phyloP scores from a whole-genome alignment of 2,888 invertebrate genomes.

The Drosophila ezoana region DNA sequence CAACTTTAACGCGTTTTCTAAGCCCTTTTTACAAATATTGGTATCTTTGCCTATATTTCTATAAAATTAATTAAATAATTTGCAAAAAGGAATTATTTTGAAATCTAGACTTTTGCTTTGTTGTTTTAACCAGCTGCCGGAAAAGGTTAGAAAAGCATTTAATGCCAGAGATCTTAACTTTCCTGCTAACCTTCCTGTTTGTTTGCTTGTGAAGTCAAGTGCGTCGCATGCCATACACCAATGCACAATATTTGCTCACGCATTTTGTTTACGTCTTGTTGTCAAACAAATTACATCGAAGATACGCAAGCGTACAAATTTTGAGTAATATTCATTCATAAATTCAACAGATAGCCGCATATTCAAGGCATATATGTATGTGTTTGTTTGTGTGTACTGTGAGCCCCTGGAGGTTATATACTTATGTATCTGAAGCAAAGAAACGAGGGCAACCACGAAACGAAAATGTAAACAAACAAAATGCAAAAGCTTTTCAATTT shows the following conservation, averaged over 20 bases:
- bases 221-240: background rate
- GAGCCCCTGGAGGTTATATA: conserved; percentile 13
- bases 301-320: conserved; percentile 5
- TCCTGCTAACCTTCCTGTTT: conserved; percentile 14
- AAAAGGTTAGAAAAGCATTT: background rate
- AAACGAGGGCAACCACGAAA: conserved; percentile 19
- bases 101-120: background rate
- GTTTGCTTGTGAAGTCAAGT: conserved; percentile 32
- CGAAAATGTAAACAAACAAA: conserved; percentile 58
- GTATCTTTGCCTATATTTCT: background rate
- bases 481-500: conserved; percentile 65
- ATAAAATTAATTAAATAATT: background rate
- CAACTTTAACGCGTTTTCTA: too few species aligned
- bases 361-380: background rate
- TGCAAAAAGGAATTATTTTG: background rate
- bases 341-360: conserved; percentile 22
- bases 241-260: conserved; percentile 33
- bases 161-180: background rate
- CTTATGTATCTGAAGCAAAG: conserved; percentile 10
- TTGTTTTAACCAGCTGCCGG: background rate
- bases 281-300: conserved; percentile 46
- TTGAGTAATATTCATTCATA: conserved; percentile 46
- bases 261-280: conserved; percentile 30
- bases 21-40: too few species aligned
- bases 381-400: background rate